phyloP scores from a whole-genome alignment of 2,113 vertebrate genomes.

The Artemisiospiza belli region DNA sequence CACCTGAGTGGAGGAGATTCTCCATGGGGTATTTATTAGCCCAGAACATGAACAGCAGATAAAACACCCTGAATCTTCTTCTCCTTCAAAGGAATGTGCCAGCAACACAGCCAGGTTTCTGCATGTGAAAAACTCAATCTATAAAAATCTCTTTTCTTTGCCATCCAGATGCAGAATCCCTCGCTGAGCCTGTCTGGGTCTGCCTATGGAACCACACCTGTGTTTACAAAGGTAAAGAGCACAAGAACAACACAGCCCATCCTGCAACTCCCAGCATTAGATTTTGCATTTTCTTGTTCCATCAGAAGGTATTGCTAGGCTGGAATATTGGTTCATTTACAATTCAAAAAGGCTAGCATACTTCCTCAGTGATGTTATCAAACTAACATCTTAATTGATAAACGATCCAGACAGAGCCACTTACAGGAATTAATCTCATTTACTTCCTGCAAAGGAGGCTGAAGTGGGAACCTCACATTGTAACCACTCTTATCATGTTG shows the following conservation, averaged over 20 bases:
- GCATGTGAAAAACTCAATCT: background rate
- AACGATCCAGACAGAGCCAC: background rate
- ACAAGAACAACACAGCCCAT: background rate
- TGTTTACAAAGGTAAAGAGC: constrained; percentile 74
- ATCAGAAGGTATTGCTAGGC: background rate
- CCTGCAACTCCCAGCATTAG: background rate
- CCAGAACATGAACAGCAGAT: background rate
- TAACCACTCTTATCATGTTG: background rate
- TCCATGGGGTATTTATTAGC: background rate
- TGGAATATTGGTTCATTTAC: background rate
- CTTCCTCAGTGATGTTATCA: background rate
- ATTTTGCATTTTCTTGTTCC: background rate
- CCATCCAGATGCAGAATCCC: constrained; percentile 67
- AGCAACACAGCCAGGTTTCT: background rate
- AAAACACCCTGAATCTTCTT: background rate
- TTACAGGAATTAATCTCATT: background rate
- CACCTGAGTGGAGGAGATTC: background rate
- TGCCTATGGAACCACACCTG: constrained; percentile 40
- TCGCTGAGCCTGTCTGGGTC: constrained; percentile 24
- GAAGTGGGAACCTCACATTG: background rate
- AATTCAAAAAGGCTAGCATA: background rate
- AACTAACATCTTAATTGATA: background rate
- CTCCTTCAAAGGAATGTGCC: background rate
- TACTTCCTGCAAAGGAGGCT: background rate
- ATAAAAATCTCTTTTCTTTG: constrained; percentile 8